Base-by-base conservation (phyloP, 2,113 vertebrate genomes). In the Lanius ludovicianus region DNA sequence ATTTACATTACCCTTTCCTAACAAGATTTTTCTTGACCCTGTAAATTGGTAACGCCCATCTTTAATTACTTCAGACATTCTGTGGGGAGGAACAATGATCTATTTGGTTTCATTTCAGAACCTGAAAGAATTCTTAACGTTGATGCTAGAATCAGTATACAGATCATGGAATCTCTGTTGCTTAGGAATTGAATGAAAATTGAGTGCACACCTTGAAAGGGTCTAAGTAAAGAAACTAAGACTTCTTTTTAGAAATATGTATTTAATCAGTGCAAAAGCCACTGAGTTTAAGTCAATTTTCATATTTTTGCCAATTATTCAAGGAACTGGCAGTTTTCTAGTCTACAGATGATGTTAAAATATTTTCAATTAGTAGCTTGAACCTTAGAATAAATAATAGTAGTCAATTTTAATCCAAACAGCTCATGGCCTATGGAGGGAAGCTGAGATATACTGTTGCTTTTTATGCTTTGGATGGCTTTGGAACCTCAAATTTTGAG, bases 341-440 rank as follows among this genome's bases (percentile, higher is more conserved):
- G 41, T 39, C 47, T 89, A 88, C 20, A 4, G 6, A 52, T 87
- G 15, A 73, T 6, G 4, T 42, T 73, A 20, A 94, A 57, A 21
- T 52, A 46, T 60, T 91, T 97, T 74, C 46, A 84, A 22, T 15
- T 55, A 21, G 22, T 70, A 69, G 22, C 15, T 79, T 1, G 16
- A 39, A 56, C 59, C 8, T 68, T 53, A 76, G 63, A 42, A 30
- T 79, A 80, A 81, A 44, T 96, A 87, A 93, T 37, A 53, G 28
- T 69, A 52, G 19, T 41, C 12, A 22, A 89, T 93, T 94, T 65
- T 86, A 27, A 30, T 93, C 67, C 35, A 35, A 95, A 25, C 75
- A 99, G 99, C 98, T 99, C 59, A 91, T 98, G 98, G 98, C 99
- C 5, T 99, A 99, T 5, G 99, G 99, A 17, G 99, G 99, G 33